Evolutionary conservation across 1,140 invertebrate species (phyloP), one percentile per base, ranked within the genome.

Genomic region (Lycorma delicatula): DNA sequence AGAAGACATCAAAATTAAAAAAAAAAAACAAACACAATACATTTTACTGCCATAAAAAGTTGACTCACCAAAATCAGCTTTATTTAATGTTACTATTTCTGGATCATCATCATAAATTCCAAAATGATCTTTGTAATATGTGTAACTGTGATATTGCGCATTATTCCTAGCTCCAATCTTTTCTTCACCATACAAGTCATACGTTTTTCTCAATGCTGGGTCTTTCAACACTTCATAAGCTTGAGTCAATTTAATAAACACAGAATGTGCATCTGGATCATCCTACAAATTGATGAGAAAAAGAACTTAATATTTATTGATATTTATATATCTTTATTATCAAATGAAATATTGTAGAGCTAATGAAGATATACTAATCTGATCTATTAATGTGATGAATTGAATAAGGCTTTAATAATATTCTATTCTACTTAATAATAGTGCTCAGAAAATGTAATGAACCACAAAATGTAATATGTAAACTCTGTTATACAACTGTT

Each of bases 171-270:
- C 65, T 50, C 80, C 75, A 13, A 85, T 70, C 13, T 83, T 79
- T 60, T 85, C 81, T 67, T 91, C 87, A 16, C 91, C 90, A 72
- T 85, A 81, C 23, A 83, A 63, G 73, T 98, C 82, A 67, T 96
- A 96, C 57, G 78, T 86, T 68, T 90, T 84, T 64, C 93, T 76
- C 71, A 90, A 91, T 26, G 83, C 82, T n/a, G 84, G 75, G 79
- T 95, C 92, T 75, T 89, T 92, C 25, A 98, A 74, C 16, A 97
- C 81, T 72, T 97, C 95, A 72, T 97, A 94, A 20, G 97, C 86
- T 22, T 87, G 84, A 7, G 93, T 93, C 52, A 98, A 75, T 80
- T 86, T 67, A 70, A 93, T 80, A 72, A 98, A 98, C 73, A 92
- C 84, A 11, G 85, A 81, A 67, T 92, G 89, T 3, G 94, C 93